These are phyloP conservation scores for Boleophthalmus pectinirostris DNA, from an alignment of 2,113 vertebrate genomes.

Conservation along the genomic window DNA sequence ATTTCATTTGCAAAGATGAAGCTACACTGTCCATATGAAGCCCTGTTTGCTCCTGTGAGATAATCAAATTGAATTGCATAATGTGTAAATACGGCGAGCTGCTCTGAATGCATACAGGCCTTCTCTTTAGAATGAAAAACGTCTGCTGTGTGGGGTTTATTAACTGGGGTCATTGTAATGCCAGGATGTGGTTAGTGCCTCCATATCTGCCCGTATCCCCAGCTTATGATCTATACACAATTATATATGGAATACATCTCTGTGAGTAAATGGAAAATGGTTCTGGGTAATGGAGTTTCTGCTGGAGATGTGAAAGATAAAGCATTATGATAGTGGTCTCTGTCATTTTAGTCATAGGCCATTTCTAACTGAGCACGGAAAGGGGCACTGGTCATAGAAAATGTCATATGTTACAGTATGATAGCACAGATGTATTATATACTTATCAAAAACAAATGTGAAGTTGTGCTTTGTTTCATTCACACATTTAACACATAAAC, in stretches of 20 bases:
- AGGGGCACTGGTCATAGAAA: not conserved
- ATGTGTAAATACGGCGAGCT: not conserved
- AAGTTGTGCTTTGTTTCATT: too few species aligned
- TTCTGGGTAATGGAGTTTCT: slow-evolving; percentile 43
- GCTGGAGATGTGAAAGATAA: slow-evolving; percentile 50
- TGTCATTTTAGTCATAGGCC: slow-evolving; percentile 49
- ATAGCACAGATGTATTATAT: too few species aligned
- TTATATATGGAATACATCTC: slow-evolving; percentile 41
- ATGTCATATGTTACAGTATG: too few species aligned
- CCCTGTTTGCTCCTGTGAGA: slow-evolving; percentile 1
- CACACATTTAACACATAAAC: too few species aligned
- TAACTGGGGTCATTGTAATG: slow-evolving; percentile 33
- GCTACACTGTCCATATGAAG: not conserved
- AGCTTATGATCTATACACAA: slow-evolving; percentile 31
- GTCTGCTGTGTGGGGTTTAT: slow-evolving; percentile 22
- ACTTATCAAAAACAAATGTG: too few species aligned
- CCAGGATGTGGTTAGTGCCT: slow-evolving; percentile 20
- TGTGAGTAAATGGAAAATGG: slow-evolving; percentile 45
- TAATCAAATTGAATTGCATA: slow-evolving; percentile 1
- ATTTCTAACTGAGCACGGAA: slow-evolving; percentile 50
- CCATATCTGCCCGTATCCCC: slow-evolving; percentile 23
- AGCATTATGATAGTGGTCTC: slow-evolving; percentile 35
- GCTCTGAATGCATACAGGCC: not conserved
- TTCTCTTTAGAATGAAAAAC: slow-evolving; percentile 13
- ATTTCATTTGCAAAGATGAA: slow-evolving; percentile 2